These are phyloP conservation scores for Lasioglossum oenotherae DNA, from an alignment of 2,888 invertebrate species.

Conservation along the genomic window DNA sequence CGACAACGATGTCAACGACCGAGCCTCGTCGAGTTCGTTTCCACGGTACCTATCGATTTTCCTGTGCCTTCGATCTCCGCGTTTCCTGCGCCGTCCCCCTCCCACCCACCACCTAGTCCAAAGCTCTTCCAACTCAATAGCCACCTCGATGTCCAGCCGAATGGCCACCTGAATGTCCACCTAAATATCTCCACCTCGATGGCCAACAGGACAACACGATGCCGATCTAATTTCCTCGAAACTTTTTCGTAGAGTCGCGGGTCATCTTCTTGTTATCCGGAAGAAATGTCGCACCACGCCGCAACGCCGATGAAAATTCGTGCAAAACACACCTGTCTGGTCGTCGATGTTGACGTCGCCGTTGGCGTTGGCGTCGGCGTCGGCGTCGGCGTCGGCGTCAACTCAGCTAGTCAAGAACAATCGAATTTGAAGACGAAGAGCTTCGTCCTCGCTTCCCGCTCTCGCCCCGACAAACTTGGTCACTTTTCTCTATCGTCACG, in stretches of 20 bases:
- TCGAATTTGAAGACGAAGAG: slow-evolving; percentile 57
- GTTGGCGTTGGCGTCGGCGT: neutral
- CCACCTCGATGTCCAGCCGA: neutral
- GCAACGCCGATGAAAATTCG: neutral
- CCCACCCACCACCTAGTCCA: neutral
- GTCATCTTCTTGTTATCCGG: neutral
- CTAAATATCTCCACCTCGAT: neutral
- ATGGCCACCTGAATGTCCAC: neutral
- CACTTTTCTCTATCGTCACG: slow-evolving; percentile 17
- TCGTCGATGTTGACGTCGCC: neutral
- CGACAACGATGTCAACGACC: slow-evolving; percentile 57
- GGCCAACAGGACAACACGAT: neutral
- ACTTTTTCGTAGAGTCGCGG: neutral
- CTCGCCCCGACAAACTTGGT: too few species aligned
- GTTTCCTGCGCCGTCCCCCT: slow-evolving; percentile 2
- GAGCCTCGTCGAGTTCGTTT: slow-evolving; percentile 45
- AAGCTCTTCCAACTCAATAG: neutral
- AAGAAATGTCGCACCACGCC: neutral
- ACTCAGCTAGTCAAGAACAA: slow-evolving; percentile 47
- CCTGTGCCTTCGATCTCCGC: slow-evolving; percentile 28
- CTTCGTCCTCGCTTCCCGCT: slow-evolving; percentile 21
- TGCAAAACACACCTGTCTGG: neutral
- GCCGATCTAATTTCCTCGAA: neutral
- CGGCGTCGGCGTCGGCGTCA: neutral
- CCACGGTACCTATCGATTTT: slow-evolving; percentile 50